Evolutionary conservation across 1,140 invertebrate genomes (phyloP).

Genomic region (Daktulosphaira vitifoliae): DNA sequence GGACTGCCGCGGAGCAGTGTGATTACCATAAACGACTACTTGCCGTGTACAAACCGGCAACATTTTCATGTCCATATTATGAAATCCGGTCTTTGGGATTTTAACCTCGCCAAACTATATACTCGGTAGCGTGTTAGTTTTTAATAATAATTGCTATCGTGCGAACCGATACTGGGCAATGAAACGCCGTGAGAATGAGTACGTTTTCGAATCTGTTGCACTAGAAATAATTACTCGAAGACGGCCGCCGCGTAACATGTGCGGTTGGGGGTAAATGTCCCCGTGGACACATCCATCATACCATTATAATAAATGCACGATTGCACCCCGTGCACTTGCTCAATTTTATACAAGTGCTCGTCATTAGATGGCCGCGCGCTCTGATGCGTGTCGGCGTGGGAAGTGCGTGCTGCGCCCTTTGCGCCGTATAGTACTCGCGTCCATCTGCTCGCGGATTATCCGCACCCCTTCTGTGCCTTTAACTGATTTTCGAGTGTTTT

Average conservation of each 20-base stretch:
- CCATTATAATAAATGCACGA: too few relatives aligned
- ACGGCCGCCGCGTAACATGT: neutral
- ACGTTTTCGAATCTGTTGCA: neutral
- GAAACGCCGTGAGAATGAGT: slow-evolving; percentile 7
- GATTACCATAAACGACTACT: slow-evolving; percentile 4
- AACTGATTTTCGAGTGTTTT: slow-evolving; percentile 18
- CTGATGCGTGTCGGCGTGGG: slow-evolving; percentile 28
- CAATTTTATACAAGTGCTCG: slow-evolving; percentile 23
- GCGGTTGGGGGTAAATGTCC: neutral
- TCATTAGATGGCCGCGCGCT: slow-evolving; percentile 19
- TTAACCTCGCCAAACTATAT: neutral
- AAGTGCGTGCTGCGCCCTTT: slow-evolving; percentile 1
- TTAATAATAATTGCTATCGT: neutral
- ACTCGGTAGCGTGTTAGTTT: neutral
- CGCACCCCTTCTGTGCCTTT: slow-evolving; percentile 1
- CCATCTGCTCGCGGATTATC: neutral
- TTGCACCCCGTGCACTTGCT: slow-evolving; percentile 10
- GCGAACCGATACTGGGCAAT: slow-evolving; percentile 14
- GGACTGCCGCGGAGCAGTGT: too few relatives aligned
- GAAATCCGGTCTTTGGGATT: neutral
- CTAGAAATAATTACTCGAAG: neutral
- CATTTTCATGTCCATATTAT: neutral
- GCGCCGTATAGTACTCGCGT: neutral
- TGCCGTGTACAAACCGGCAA: neutral
- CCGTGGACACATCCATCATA: neutral